phyloP scores from a whole-genome alignment of 2,113 vertebrate genomes.

The Corydoras sp. region DNA sequence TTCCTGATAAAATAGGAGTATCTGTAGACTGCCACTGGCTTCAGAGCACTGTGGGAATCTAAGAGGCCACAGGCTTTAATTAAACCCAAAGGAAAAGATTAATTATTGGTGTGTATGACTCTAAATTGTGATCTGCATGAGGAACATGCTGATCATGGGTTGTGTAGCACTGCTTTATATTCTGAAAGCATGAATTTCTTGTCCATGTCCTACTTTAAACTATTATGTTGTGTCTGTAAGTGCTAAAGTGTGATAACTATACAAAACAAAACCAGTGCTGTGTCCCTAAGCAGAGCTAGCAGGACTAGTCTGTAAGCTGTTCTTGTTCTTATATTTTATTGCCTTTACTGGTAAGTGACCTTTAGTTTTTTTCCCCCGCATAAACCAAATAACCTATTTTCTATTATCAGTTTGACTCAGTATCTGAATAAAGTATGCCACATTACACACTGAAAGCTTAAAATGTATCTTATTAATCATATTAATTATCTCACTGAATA shows the following conservation, averaged over 20 bases:
- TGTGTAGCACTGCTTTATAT: neutral
- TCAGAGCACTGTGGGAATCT: slow-evolving; percentile 21
- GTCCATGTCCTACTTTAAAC: neutral
- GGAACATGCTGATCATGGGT: slow-evolving; percentile 53
- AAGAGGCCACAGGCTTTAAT: slow-evolving; percentile 61
- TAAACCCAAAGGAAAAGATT: slow-evolving; percentile 66
- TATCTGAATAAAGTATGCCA: slow-evolving; percentile 15
- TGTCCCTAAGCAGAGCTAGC: neutral
- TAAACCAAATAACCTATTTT: slow-evolving; percentile 8
- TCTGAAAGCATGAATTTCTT: neutral
- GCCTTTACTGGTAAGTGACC: slow-evolving; percentile 43
- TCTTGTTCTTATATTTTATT: slow-evolving; percentile 5
- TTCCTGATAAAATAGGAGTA: slow-evolving; percentile 24
- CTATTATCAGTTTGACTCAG: slow-evolving; percentile 13
- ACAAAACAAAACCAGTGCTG: slow-evolving; percentile 19
- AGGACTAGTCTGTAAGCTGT: slow-evolving; percentile 19
- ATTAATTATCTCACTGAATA: slow-evolving; percentile 20
- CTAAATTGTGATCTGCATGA: slow-evolving; percentile 43
- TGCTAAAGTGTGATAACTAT: neutral
- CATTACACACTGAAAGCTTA: slow-evolving; percentile 1
- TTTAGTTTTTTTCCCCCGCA: slow-evolving; percentile 28
- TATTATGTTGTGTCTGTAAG: neutral
- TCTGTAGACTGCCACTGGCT: slow-evolving; percentile 13
- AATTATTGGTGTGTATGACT: slow-evolving; percentile 58
- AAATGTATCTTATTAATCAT: slow-evolving; percentile 20